phyloP scores from a whole-genome alignment of 53 echinoderm and acorn worm genomes.

The Pentamera pediparva region DNA sequence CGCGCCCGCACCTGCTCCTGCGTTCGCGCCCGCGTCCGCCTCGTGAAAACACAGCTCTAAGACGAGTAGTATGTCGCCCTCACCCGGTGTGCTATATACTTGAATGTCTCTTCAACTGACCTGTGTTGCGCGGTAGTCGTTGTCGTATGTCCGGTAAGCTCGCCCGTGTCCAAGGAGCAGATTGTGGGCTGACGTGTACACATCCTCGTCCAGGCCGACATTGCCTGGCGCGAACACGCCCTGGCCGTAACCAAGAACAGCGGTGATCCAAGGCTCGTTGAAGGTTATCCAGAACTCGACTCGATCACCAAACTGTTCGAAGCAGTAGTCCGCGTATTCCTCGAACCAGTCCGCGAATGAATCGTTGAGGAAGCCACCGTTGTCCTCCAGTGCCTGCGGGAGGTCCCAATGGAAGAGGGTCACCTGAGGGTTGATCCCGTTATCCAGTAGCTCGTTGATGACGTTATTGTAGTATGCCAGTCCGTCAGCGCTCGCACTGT shows the following conservation, averaged over 20 bases:
- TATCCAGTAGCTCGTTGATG: slow-evolving; percentile 61
- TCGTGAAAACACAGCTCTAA: too few relatives aligned
- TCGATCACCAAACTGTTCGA: slow-evolving; percentile 62
- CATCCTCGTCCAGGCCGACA: slow-evolving; percentile 39
- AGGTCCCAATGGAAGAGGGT: slow-evolving; percentile 87
- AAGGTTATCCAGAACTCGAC: slow-evolving; percentile 91
- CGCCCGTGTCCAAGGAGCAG: slow-evolving; percentile 67
- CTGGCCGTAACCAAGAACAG: slow-evolving; percentile 57
- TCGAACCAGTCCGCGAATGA: slow-evolving; percentile 60
- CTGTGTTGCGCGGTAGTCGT: slow-evolving; percentile 41
- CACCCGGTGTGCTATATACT: too few relatives aligned
- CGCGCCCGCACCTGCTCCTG: too few relatives aligned
- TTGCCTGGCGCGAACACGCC: slow-evolving; percentile 54
- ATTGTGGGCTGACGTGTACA: slow-evolving; percentile 55
- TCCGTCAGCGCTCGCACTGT: slow-evolving; percentile 55
- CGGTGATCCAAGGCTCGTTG: slow-evolving; percentile 83
- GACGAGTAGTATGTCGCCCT: too few relatives aligned
- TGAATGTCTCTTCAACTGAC: too few relatives aligned
- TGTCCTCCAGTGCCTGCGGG: slow-evolving; percentile 70
- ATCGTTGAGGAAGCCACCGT: slow-evolving; percentile 66
- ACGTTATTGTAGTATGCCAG: slow-evolving; percentile 63
- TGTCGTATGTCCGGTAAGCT: slow-evolving; percentile 60
- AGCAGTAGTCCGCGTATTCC: slow-evolving; percentile 70
- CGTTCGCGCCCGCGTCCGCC: too few relatives aligned
- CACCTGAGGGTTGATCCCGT: slow-evolving; percentile 66